phyloP scores from a whole-genome alignment of 2,888 invertebrate species.

The Pristionchus fissidentatus region DNA sequence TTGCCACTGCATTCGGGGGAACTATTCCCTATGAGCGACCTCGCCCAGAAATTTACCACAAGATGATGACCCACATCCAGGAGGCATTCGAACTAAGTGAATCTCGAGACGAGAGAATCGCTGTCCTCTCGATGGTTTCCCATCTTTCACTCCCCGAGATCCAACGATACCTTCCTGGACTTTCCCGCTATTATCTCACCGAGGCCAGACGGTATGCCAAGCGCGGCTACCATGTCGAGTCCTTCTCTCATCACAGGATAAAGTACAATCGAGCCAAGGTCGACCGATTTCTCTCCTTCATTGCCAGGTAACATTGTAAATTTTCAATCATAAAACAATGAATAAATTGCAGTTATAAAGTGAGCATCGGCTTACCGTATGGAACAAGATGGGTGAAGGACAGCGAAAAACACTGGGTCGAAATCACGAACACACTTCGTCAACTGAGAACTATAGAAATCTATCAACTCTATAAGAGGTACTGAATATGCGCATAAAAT shows the following conservation, averaged over 20 bases:
- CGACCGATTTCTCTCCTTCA: background rate
- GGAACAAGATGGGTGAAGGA: background rate
- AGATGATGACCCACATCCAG: background rate
- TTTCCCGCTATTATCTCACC: background rate
- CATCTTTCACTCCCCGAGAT: background rate
- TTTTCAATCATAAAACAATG: background rate
- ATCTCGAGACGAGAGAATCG: background rate
- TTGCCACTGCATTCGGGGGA: background rate
- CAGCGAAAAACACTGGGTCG: background rate
- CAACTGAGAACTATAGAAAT: background rate
- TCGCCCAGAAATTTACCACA: background rate
- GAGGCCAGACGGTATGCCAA: background rate
- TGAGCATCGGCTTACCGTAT: background rate
- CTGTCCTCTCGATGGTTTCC: background rate
- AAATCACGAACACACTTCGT: background rate
- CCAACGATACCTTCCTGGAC: background rate
- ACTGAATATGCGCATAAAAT: background rate
- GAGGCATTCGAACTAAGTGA: background rate
- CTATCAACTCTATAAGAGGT: background rate
- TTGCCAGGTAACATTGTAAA: background rate
- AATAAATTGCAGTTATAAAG: background rate
- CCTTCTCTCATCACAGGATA: background rate
- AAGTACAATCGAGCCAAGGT: background rate
- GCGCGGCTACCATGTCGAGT: background rate
- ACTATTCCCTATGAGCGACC: background rate